Evolutionary conservation across 2,797 vertebrate genomes (phyloP).

Genomic region (Anguilla obscura): DNA sequence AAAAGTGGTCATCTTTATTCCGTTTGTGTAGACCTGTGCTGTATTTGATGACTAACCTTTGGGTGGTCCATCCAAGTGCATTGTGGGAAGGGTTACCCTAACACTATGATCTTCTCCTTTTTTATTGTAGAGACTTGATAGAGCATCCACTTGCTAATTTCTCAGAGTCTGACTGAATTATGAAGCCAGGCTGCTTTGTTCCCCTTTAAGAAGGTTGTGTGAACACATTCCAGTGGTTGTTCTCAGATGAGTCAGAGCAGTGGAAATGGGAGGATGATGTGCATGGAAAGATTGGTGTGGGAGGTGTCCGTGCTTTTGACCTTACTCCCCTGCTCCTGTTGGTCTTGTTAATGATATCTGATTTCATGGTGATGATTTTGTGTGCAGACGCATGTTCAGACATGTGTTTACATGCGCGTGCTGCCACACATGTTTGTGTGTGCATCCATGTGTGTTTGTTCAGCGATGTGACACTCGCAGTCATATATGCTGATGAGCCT

Average conservation of each 20-base stretch:
- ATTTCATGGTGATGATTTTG: not conserved
- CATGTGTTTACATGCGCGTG: not conserved
- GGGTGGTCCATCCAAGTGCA: not conserved
- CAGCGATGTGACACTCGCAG: not conserved
- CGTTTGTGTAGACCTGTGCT: not conserved
- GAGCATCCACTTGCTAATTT: not conserved
- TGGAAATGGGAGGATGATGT: not conserved
- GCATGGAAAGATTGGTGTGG: not conserved
- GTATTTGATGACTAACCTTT: not conserved
- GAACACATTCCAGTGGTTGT: not conserved
- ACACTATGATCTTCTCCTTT: not conserved
- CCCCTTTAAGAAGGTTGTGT: not conserved
- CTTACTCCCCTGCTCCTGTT: not conserved
- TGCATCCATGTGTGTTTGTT: slow-evolving; percentile 18
- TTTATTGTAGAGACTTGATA: not conserved
- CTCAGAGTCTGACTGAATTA: not conserved
- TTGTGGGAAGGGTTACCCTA: not conserved
- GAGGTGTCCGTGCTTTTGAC: not conserved
- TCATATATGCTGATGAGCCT: not conserved
- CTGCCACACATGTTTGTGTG: not conserved
- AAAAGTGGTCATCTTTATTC: not conserved
- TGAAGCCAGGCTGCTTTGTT: not conserved
- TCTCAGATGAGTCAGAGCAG: not conserved
- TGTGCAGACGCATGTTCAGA: not conserved
- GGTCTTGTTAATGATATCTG: not conserved